Evolutionary conservation across 2,113 vertebrate species (phyloP).

Genomic region (Macroglossus sobrinus): DNA sequence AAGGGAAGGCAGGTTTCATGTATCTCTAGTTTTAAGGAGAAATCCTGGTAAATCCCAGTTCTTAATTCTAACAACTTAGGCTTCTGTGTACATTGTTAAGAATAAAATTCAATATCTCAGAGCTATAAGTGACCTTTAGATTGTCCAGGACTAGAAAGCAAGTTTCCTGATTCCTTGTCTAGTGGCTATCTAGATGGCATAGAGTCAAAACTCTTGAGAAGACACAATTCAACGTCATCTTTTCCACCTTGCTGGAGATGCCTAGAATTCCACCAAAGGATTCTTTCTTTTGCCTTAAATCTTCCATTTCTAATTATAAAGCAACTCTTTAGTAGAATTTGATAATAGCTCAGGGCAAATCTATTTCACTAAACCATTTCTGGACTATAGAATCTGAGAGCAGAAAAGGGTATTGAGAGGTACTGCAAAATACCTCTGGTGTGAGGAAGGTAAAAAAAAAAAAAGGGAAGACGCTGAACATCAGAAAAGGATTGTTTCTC

Average conservation of each 20-base stretch:
- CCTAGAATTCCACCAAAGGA: not conserved
- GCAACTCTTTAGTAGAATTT: not conserved
- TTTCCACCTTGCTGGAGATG: not conserved
- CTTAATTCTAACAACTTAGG: not conserved
- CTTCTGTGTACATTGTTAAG: not conserved
- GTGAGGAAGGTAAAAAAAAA: not conserved
- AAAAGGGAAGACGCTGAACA: not conserved
- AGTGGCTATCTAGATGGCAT: not conserved
- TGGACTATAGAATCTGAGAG: not conserved
- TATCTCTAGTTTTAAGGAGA: not conserved
- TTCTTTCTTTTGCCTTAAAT: not conserved
- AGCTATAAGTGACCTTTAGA: not conserved
- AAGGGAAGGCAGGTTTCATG: not conserved
- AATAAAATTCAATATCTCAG: not conserved
- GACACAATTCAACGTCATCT: not conserved
- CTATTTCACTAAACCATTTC: not conserved
- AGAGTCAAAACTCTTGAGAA: not conserved
- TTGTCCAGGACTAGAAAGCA: not conserved
- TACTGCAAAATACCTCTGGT: fast-evolving
- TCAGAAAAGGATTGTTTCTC: not conserved
- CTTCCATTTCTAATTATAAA: not conserved
- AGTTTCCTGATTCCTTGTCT: not conserved
- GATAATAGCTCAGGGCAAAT: not conserved
- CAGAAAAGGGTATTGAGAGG: not conserved
- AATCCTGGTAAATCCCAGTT: not conserved